These are phyloP conservation scores for Dicranocentrus wangi DNA, from an alignment of 2,888 invertebrate species.

Conservation along the genomic window DNA sequence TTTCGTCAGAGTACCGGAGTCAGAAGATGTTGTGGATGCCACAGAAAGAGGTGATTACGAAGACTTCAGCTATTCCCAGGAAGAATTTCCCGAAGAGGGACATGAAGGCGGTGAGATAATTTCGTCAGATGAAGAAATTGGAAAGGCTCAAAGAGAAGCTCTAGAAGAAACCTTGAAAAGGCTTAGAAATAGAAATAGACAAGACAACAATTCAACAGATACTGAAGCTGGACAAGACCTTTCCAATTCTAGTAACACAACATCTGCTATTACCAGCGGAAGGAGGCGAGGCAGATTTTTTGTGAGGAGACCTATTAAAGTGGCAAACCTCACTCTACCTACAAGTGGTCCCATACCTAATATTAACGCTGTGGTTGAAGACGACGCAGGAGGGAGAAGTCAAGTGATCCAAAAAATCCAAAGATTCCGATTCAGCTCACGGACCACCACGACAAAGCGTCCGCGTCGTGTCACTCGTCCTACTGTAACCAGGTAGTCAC, in stretches of 20 bases:
- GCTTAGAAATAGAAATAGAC: slow-evolving; percentile 42
- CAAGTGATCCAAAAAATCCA: slow-evolving; percentile 66
- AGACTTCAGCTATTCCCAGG: slow-evolving; percentile 19
- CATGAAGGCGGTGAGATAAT: neutral
- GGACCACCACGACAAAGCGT: slow-evolving; percentile 61
- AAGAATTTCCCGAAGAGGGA: slow-evolving; percentile 2
- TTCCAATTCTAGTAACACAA: neutral
- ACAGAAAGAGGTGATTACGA: neutral
- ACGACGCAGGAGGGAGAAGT: slow-evolving; percentile 55
- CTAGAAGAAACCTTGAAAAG: slow-evolving; percentile 55
- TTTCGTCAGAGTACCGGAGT: neutral
- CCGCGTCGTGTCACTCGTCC: slow-evolving; percentile 66
- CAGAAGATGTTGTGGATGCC: neutral
- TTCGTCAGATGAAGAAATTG: slow-evolving; percentile 48
- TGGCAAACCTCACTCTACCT: slow-evolving; percentile 37
- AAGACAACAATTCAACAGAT: slow-evolving; percentile 12
- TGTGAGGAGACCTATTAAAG: slow-evolving; percentile 42
- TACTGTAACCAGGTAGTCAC: slow-evolving; percentile 31
- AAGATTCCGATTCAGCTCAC: slow-evolving; percentile 45
- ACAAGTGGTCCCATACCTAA: slow-evolving; percentile 22
- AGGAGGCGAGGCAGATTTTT: slow-evolving; percentile 39
- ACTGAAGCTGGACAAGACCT: neutral
- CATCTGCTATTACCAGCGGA: neutral
- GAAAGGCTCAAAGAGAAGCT: slow-evolving; percentile 54
- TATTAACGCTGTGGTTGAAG: slow-evolving; percentile 42